These are phyloP conservation scores for Pandemis cinnamomeana DNA, from an alignment of 2,888 invertebrate species.

Conservation along the genomic window DNA sequence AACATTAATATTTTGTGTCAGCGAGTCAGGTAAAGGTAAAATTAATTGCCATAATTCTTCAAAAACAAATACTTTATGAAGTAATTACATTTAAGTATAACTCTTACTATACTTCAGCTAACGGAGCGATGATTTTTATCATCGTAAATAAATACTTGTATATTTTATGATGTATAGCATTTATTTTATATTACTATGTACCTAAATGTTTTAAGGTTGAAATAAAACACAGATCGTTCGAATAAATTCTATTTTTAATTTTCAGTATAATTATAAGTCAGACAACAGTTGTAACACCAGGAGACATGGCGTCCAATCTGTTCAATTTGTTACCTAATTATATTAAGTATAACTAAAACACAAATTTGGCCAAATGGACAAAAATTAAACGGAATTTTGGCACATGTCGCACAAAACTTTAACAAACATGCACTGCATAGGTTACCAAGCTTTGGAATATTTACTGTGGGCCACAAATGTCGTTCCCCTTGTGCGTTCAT, in stretches of 20 bases:
- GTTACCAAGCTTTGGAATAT: conserved; percentile 15
- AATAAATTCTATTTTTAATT: conserved; percentile 79
- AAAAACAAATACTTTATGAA: conserved; percentile 2
- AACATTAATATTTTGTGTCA: not conserved
- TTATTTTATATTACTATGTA: conserved; percentile 16
- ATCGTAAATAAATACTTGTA: conserved; percentile 1
- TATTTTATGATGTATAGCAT: not conserved
- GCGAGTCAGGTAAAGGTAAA: not conserved
- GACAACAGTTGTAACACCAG: conserved; percentile 81
- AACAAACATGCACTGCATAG: not conserved
- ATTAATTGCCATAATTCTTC: not conserved
- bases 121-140: conserved; percentile 4
- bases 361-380: conserved; percentile 47
- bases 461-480: conserved; percentile 7
- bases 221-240: conserved; percentile 57
- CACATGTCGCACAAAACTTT: conserved; percentile 45
- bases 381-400: conserved; percentile 55
- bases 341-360: conserved; percentile 50
- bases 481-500: conserved; percentile 38
- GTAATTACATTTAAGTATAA: conserved; percentile 1
- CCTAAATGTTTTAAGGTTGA: conserved; percentile 26
- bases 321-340: conserved; percentile 64
- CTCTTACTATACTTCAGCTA: not conserved
- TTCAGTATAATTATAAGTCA: conserved; percentile 78
- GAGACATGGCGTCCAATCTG: conserved; percentile 78